phyloP scores from a whole-genome alignment of 2,797 vertebrate genomes.

The Urophycis tenuis region DNA sequence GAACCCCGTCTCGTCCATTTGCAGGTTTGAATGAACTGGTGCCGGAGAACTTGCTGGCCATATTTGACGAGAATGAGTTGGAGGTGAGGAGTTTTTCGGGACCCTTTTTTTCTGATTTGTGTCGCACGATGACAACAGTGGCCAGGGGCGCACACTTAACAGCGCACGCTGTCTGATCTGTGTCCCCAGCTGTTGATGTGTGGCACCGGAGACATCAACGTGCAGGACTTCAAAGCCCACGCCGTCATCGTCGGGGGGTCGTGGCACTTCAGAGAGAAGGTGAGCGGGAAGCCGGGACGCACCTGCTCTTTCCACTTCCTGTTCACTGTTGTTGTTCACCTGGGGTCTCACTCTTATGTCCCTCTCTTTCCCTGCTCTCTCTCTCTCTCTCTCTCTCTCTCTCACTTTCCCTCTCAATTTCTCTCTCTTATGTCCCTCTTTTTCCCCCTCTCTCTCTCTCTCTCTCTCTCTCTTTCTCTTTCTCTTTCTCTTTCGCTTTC shows the following conservation, averaged over 20 bases:
- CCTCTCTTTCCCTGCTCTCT: neutral
- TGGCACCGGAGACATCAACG: constrained; percentile 94
- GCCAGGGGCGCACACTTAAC: neutral
- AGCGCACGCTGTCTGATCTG: neutral
- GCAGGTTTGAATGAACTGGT: constrained; percentile 94
- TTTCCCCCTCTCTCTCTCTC: constrained; percentile 12
- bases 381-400: neutral
- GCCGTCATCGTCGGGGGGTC: constrained; percentile 95
- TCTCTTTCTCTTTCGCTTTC: too few species aligned
- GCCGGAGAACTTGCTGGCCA: constrained; percentile 96
- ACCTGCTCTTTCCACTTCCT: neutral
- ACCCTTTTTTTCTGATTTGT: constrained; percentile 53
- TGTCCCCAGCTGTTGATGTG: constrained; percentile 89
- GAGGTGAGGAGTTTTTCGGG: constrained; percentile 75
- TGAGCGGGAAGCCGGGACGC: constrained; percentile 39
- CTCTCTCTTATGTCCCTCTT: neutral
- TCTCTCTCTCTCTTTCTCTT: too few species aligned
- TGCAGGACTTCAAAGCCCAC: constrained; percentile 96
- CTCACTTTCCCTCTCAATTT: too few species aligned
- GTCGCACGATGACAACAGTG: neutral
- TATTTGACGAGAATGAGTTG: constrained; percentile 99
- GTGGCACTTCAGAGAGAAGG: constrained; percentile 98
- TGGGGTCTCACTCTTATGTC: neutral
- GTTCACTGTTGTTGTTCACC: neutral
- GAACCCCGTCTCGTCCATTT: constrained; percentile 17